phyloP scores from a whole-genome alignment of 2,888 invertebrate species.

The Hirtodrosophila cameraria region DNA sequence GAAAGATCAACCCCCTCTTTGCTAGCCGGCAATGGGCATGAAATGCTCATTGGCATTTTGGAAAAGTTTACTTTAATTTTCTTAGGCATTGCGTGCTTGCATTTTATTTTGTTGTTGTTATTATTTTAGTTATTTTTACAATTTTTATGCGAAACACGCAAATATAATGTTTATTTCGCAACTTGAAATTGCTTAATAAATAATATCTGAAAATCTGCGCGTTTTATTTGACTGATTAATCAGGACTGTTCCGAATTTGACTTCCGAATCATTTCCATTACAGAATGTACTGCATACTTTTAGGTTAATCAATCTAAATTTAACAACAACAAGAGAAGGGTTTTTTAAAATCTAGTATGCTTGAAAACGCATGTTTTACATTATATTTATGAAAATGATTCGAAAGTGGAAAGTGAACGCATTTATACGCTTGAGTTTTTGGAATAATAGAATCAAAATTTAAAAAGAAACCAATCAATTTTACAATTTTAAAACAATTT shows the following conservation, averaged over 20 bases:
- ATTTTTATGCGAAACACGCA: background rate
- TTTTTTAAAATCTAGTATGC: too few species aligned
- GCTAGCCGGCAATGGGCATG: slow-evolving; percentile 23
- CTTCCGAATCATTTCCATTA: too few species aligned
- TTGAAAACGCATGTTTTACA: too few species aligned
- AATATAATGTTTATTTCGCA: background rate
- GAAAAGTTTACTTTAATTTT: slow-evolving; percentile 8
- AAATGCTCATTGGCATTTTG: background rate
- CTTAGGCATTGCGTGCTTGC: slow-evolving; percentile 18
- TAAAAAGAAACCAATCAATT: slow-evolving; percentile 10
- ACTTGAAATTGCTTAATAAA: background rate
- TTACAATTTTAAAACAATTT: slow-evolving; percentile 22
- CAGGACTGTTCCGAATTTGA: too few species aligned
- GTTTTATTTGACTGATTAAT: slow-evolving; percentile 5
- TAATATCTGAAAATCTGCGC: slow-evolving; percentile 11
- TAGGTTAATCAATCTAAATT: too few species aligned
- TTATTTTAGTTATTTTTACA: slow-evolving; percentile 1
- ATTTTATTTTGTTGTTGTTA: background rate
- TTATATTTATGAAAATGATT: slow-evolving; percentile 15
- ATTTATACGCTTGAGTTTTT: slow-evolving; percentile 12
- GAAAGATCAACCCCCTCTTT: background rate
- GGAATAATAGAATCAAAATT: background rate
- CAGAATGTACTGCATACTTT: too few species aligned
- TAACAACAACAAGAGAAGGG: too few species aligned
- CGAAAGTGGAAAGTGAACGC: slow-evolving; percentile 10